Evolutionary conservation across 2,113 vertebrate species (phyloP).

Genomic region (Columbina picui): DNA sequence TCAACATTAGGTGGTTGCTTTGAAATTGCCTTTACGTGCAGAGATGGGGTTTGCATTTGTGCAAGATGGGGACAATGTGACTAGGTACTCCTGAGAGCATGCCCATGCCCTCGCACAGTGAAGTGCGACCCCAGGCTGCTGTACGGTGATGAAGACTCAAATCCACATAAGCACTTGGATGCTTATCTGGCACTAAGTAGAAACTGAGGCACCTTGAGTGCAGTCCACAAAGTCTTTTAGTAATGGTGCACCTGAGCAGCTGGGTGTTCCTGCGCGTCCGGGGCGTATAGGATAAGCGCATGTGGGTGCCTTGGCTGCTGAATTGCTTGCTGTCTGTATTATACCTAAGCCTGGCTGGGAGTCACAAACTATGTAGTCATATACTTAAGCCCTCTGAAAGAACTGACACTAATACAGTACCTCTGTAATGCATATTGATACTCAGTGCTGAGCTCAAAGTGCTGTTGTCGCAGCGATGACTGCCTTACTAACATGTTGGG

Average conservation of each 20-base stretch:
- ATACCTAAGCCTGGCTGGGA: background rate
- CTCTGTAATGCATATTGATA: fast-evolving
- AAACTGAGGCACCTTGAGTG: background rate
- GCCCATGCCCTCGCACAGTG: background rate
- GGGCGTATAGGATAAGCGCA: background rate
- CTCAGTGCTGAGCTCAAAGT: background rate
- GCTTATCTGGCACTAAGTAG: background rate
- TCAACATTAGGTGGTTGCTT: background rate
- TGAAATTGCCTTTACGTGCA: background rate
- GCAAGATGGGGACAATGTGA: background rate
- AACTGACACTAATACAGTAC: background rate
- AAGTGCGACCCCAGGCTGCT: background rate
- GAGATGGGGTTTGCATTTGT: background rate
- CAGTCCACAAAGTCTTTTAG: background rate
- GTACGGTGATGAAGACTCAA: background rate
- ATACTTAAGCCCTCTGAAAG: background rate
- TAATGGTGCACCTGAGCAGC: background rate
- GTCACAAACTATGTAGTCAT: background rate
- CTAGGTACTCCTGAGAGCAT: background rate
- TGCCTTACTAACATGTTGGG: background rate
- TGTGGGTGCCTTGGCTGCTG: background rate
- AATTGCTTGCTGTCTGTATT: background rate
- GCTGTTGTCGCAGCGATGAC: background rate
- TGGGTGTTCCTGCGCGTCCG: background rate
- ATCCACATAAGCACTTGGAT: background rate